These are phyloP conservation scores for Drosophila limbata DNA, from an alignment of 2,888 invertebrate species.

Conservation along the genomic window DNA sequence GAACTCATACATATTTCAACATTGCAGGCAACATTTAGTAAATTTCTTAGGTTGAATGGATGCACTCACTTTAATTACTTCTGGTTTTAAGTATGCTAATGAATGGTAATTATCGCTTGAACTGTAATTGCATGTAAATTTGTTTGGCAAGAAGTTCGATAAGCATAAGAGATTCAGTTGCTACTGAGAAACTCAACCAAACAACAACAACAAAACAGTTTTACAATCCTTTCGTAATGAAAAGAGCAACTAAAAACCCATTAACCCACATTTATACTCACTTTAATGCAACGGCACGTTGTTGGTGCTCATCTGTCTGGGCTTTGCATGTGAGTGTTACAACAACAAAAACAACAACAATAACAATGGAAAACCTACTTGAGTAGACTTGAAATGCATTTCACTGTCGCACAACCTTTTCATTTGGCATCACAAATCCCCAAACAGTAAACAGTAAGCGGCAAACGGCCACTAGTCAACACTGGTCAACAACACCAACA, in stretches of 20 bases:
- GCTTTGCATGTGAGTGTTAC: conserved; percentile 17
- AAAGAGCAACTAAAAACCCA: conserved; percentile 79
- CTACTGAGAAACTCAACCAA: neutral
- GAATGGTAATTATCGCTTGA: neutral
- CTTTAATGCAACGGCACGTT: conserved; percentile 61
- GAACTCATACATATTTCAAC: neutral
- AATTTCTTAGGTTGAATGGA: neutral
- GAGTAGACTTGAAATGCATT: conserved; percentile 72
- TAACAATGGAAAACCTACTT: conserved; percentile 44
- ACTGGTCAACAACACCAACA: conserved; percentile 45
- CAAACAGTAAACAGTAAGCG: conserved; percentile 41
- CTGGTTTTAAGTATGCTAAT: conserved; percentile 11
- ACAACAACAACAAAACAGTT: conserved; percentile 7
- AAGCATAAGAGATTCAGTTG: conserved; percentile 44
- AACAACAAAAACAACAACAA: conserved; percentile 43
- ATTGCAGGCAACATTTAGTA: neutral
- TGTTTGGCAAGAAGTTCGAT: conserved; percentile 52
- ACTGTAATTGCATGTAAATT: conserved; percentile 7
- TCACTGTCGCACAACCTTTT: conserved; percentile 63
- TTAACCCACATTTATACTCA: conserved; percentile 78
- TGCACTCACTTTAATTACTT: neutral
- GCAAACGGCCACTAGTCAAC: conserved; percentile 56
- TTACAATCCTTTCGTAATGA: conserved; percentile 44
- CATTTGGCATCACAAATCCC: conserved; percentile 66
- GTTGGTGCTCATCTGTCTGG: conserved; percentile 51